Percentiles rank a stretch among this genome's conserved stretches.
Evolutionary conservation across 2,797 vertebrate genomes (phyloP).

Genomic region (Enteromius treurensis): DNA sequence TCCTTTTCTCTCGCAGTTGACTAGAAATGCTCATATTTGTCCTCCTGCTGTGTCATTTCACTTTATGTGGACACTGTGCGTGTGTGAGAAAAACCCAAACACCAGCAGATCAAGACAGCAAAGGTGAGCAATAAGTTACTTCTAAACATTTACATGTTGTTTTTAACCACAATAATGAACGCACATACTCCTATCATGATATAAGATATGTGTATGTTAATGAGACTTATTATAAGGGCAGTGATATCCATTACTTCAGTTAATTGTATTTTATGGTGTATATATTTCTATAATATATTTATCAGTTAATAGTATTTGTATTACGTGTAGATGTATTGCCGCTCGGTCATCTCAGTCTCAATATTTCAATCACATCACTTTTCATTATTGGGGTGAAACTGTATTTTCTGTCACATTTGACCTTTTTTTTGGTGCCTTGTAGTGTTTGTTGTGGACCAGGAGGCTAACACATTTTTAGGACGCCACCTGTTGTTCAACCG

Average conservation of each 20-base stretch:
- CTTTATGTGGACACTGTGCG: constrained; percentile 64
- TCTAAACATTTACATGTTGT: neutral
- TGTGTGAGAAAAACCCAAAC: constrained; percentile 59
- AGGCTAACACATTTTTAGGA: constrained; percentile 85
- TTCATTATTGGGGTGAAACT: neutral
- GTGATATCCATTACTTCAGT: neutral
- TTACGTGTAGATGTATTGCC: too few relatives aligned
- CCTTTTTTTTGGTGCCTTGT: constrained; percentile 10
- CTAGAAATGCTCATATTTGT: constrained; percentile 70
- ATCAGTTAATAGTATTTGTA: too few relatives aligned
- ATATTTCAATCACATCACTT: neutral
- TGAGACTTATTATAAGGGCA: neutral
- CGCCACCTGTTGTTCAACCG: constrained; percentile 90
- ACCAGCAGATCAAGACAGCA: constrained; percentile 49
- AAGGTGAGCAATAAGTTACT: constrained; percentile 63
- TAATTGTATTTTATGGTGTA: neutral
- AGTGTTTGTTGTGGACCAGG: constrained; percentile 87
- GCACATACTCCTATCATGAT: neutral
- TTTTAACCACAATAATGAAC: neutral
- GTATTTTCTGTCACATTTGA: neutral
- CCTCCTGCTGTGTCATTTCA: constrained; percentile 66
- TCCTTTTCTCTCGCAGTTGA: constrained; percentile 60
- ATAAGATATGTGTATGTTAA: neutral
- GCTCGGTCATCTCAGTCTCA: neutral
- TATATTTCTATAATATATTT: too few relatives aligned